These are phyloP conservation scores for Brachionus rubens DNA, from an alignment of 1,140 invertebrate genomes.

Conservation along the genomic window DNA sequence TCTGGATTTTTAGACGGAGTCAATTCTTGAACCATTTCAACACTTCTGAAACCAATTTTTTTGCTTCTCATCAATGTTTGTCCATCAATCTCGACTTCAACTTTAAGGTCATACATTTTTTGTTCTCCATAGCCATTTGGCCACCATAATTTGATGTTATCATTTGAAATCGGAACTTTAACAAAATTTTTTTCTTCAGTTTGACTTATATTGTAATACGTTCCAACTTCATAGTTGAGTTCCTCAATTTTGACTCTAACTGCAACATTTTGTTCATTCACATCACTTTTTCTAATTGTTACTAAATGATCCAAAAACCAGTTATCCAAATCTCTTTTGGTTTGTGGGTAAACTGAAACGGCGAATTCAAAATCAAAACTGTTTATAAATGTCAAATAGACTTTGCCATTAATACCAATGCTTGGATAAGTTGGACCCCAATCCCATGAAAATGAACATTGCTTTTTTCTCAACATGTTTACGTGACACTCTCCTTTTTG, in stretches of 20 bases:
- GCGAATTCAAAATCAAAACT: conserved; percentile 40
- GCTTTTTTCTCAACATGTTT: conserved; percentile 92
- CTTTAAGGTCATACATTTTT: conserved; percentile 70
- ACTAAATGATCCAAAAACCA: conserved; percentile 6
- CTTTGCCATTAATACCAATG: conserved; percentile 76
- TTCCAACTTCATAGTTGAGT: not conserved
- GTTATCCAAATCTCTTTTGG: not conserved
- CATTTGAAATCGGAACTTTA: not conserved
- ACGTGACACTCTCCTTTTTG: conserved; percentile 91
- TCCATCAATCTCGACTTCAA: conserved; percentile 58
- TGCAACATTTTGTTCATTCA: not conserved
- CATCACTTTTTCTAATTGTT: not conserved
- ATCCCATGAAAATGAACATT: conserved; percentile 93
- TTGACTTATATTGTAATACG: not conserved
- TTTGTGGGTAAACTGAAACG: conserved; percentile 47
- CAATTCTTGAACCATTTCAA: conserved; percentile 66
- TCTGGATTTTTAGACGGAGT: not conserved
- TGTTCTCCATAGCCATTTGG: conserved; percentile 86
- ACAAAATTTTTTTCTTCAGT: not conserved
- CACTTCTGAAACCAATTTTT: conserved; percentile 78
- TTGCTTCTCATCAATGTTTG: conserved; percentile 54
- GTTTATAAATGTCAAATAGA: conserved; percentile 50
- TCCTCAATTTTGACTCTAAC: conserved; percentile 8
- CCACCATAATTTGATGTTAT: conserved; percentile 71
- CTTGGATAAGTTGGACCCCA: conserved; percentile 78